Conservation (phyloP, 2,888 invertebrate species). For the Drosophila atripex region DNA sequence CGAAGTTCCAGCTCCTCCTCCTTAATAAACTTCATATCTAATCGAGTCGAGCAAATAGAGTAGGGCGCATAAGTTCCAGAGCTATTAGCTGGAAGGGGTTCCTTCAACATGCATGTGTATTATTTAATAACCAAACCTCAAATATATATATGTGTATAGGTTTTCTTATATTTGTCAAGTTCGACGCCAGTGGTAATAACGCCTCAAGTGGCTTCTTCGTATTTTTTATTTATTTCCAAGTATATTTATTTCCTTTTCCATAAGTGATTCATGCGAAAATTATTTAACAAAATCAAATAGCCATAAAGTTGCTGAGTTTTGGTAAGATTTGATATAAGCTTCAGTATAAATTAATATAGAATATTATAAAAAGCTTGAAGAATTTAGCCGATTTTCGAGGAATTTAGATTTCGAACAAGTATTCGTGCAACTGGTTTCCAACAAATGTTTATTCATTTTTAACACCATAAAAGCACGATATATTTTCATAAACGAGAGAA, state of each 20-base stretch:
- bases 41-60: slow-evolving; percentile 64
- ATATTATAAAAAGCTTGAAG: too few relatives aligned
- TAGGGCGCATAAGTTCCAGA: slow-evolving; percentile 40
- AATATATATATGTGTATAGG: slow-evolving; percentile 1
- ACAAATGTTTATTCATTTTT: too few relatives aligned
- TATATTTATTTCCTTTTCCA: slow-evolving; percentile 18
- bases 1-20: slow-evolving; percentile 33
- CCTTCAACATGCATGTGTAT: slow-evolving; percentile 22
- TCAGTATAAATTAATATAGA: slow-evolving; percentile 13
- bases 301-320: slow-evolving; percentile 4
- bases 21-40: slow-evolving; percentile 55
- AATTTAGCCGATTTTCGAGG: too few relatives aligned
- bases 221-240: slow-evolving; percentile 35
- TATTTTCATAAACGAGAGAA: too few relatives aligned
- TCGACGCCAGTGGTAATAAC: slow-evolving; percentile 12
- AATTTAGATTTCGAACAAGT: too few relatives aligned
- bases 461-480: too few relatives aligned
- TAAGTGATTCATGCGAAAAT: slow-evolving; percentile 55
- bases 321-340: neutral
- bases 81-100: slow-evolving; percentile 48
- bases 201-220: slow-evolving; percentile 34
- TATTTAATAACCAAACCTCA: slow-evolving; percentile 42
- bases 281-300: slow-evolving; percentile 47
- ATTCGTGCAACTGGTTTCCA: neutral
- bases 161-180: slow-evolving; percentile 17